These are phyloP conservation scores for Drosophila vallismaia DNA, from an alignment of 2,888 invertebrate species.

Conservation along the genomic window DNA sequence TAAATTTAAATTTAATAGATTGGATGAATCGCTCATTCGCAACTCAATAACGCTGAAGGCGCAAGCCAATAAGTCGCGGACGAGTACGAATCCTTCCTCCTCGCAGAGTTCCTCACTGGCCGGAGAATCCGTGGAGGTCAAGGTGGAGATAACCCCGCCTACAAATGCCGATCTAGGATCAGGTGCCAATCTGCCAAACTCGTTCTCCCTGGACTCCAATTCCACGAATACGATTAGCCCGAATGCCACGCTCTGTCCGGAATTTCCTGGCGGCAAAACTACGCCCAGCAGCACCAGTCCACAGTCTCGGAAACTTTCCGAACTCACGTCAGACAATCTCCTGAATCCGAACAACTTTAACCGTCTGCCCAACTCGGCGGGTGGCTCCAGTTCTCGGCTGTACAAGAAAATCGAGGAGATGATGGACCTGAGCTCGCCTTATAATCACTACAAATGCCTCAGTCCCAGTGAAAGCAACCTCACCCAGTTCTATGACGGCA, in stretches of 20 bases:
- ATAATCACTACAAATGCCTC: constrained; percentile 90
- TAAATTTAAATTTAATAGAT: constrained; percentile 80
- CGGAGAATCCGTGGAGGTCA: constrained; percentile 83
- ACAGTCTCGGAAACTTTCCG: constrained; percentile 82
- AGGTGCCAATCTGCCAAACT: constrained; percentile 77
- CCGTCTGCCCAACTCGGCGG: constrained; percentile 80
- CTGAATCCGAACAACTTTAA: constrained; percentile 83
- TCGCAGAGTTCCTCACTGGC: constrained; percentile 83
- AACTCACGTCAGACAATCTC: constrained; percentile 82
- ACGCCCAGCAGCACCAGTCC: constrained; percentile 79
- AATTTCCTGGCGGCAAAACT: constrained; percentile 73
- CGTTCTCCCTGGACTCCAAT: constrained; percentile 83
- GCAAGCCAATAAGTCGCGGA: constrained; percentile 82
- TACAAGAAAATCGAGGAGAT: constrained; percentile 84
- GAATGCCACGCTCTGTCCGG: constrained; percentile 80
- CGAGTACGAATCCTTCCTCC: constrained; percentile 83
- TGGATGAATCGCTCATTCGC: constrained; percentile 87
- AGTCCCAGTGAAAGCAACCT: constrained; percentile 87
- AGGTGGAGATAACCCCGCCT: constrained; percentile 84
- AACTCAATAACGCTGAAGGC: constrained; percentile 84
- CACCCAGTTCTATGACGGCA: constrained; percentile 82
- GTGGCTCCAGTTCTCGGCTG: constrained; percentile 82
- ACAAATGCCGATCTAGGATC: constrained; percentile 77
- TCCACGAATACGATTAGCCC: constrained; percentile 82
- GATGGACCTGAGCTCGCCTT: constrained; percentile 89